Evolutionary conservation across 2,888 invertebrate genomes (phyloP).

Genomic region (Sphinx pinastri): DNA sequence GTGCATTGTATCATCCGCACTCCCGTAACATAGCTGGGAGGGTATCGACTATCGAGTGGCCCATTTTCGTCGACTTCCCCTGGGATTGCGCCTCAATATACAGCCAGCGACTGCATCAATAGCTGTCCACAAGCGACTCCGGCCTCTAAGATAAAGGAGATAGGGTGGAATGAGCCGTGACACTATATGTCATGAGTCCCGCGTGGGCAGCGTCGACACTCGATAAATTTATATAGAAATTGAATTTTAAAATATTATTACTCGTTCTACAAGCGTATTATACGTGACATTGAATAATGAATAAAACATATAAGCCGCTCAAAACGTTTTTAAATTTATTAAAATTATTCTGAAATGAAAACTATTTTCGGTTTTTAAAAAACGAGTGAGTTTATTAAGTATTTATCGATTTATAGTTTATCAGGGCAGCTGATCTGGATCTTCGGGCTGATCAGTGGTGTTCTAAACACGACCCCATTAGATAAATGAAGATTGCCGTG

Average conservation of each 20-base stretch:
- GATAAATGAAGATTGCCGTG: too few relatives aligned
- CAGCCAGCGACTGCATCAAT: slow-evolving; percentile 38
- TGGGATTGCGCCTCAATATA: slow-evolving; percentile 41
- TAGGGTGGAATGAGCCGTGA: not conserved
- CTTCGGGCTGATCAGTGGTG: too few relatives aligned
- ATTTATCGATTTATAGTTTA: too few relatives aligned
- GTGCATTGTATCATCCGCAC: slow-evolving; percentile 1
- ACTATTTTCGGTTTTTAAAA: too few relatives aligned
- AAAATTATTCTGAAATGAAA: not conserved
- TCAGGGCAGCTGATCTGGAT: too few relatives aligned
- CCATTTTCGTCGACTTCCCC: slow-evolving; percentile 39
- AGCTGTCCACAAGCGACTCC: slow-evolving; percentile 16
- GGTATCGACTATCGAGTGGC: slow-evolving; percentile 47
- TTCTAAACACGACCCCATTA: too few relatives aligned
- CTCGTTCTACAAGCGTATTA: not conserved
- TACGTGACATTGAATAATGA: not conserved
- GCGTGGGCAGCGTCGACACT: slow-evolving; percentile 40
- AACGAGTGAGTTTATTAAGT: too few relatives aligned
- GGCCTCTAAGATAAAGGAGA: not conserved
- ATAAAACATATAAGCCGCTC: not conserved
- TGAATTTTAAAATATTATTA: slow-evolving; percentile 44
- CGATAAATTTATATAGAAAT: slow-evolving; percentile 48
- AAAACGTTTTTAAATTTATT: not conserved
- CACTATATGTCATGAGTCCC: not conserved
- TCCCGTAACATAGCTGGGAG: slow-evolving; percentile 39